Evolutionary conservation across 1,140 invertebrate genomes (phyloP), one percentile per base, ranked within the genome.

Genomic region (Teleogryllus occipitalis): DNA sequence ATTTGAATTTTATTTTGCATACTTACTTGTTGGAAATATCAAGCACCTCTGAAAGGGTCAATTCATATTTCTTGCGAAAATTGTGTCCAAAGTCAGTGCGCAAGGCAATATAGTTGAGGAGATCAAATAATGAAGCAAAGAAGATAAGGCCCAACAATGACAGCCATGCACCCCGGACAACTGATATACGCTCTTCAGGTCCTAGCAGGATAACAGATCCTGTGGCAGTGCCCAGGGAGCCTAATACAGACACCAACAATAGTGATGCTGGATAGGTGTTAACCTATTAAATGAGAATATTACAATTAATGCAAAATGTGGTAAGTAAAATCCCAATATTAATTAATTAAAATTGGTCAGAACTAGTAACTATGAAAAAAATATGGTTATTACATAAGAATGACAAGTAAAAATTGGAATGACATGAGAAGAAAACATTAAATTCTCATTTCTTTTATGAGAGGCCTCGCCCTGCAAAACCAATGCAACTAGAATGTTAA

Each of bases 11-110:
- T 12, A 77, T 73, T 48, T 77, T 47, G 65, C n/a, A 73, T 73
- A 88, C 89, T 89, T 83, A 92, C 91, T 93, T 93, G 85, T 92
- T 92, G 78, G 88, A 91, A 82, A 92, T 92, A 83, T 93, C 91
- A 78, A 91, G 85, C 12, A 91, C 90, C 82, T 92, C 91, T 75
- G 89, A 89, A 81, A 87, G 86, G 81, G 87, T 88, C 5, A 93
- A 87, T 49, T 89, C 87, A 84, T 91, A 91, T 82, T 90, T 89
- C 82, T 88, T 88, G 1, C 89, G 84, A 78, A 91, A 87, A 21
- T 87, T 86, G 22, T 87, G 84, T 6, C 91, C 91, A 8, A 84
- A 84, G 73, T 83, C 84, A 15, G 90, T 91, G 81, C 88, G 88
- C 80, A 91, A 84, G 18, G 89, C 86, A 74, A 89, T 85, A 82